Conservation (phyloP, 2,113 vertebrate genomes). For the Corynorhinus townsendii region DNA sequence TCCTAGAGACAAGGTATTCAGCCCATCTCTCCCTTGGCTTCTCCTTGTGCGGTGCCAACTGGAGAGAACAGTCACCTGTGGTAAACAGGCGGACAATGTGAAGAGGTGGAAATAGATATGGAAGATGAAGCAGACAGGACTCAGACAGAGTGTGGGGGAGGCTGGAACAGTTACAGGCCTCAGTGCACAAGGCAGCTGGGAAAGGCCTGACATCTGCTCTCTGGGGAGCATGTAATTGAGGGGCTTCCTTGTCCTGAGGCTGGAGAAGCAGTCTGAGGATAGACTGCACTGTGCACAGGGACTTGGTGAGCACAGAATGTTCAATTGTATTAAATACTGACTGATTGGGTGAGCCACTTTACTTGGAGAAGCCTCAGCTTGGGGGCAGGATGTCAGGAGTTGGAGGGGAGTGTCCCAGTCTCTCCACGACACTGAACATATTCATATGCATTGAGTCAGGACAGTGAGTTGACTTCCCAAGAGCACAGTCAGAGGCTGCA, state of each 20-base stretch:
- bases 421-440: neutral
- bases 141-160: neutral
- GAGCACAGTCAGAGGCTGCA: neutral
- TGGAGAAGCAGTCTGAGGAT: neutral
- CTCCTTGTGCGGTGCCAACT: neutral
- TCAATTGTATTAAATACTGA: neutral
- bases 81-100: neutral
- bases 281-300: neutral
- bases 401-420: neutral
- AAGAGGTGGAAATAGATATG: neutral
- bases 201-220: neutral
- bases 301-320: fast-evolving
- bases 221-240: neutral
- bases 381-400: neutral
- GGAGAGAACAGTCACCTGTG: neutral
- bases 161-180: neutral
- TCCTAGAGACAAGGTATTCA: neutral
- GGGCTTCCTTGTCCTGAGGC: neutral
- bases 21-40: neutral
- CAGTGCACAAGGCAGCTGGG: too few relatives aligned
- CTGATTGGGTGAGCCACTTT: neutral
- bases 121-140: neutral
- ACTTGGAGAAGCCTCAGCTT: neutral
- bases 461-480: neutral
- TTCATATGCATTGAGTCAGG: neutral